These are phyloP conservation scores for Mimumesa dahlbomi DNA, from an alignment of 2,888 invertebrate species.

Conservation along the genomic window DNA sequence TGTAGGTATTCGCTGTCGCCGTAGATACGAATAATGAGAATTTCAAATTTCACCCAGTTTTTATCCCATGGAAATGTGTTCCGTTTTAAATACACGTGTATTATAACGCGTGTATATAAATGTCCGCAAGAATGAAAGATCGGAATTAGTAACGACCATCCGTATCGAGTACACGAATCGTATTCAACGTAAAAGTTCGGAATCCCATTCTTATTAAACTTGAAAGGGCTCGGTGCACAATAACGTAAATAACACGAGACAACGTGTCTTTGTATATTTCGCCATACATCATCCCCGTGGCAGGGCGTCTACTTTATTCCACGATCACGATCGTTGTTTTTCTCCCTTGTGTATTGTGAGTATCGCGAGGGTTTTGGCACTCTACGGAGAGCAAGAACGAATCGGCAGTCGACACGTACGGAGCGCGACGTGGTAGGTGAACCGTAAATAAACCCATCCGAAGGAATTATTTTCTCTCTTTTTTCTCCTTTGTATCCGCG, in stretches of 20 bases:
- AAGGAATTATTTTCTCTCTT: conserved; percentile 62
- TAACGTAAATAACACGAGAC: conserved; percentile 57
- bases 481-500: conserved; percentile 19
- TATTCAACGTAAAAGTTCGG: conserved; percentile 43
- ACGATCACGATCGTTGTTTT: conserved; percentile 55
- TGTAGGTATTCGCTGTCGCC: too few species aligned
- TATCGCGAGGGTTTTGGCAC: conserved; percentile 54
- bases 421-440: conserved; percentile 59
- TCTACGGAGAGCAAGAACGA: conserved; percentile 53
- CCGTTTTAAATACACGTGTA: too few species aligned
- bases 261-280: conserved; percentile 56
- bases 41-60: too few species aligned
- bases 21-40: too few species aligned
- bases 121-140: too few species aligned
- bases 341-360: conserved; percentile 52
- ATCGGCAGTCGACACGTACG: conserved; percentile 56
- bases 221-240: conserved; percentile 47
- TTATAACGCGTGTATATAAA: too few species aligned
- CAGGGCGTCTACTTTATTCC: conserved; percentile 52
- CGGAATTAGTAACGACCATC: too few species aligned
- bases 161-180: conserved; percentile 8
- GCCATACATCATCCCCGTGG: conserved; percentile 56
- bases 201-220: conserved; percentile 48
- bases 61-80: too few species aligned
- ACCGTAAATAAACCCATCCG: conserved; percentile 67